Conservation (phyloP, 2,797 vertebrate species). For the Hypotaenidia philippensis region DNA sequence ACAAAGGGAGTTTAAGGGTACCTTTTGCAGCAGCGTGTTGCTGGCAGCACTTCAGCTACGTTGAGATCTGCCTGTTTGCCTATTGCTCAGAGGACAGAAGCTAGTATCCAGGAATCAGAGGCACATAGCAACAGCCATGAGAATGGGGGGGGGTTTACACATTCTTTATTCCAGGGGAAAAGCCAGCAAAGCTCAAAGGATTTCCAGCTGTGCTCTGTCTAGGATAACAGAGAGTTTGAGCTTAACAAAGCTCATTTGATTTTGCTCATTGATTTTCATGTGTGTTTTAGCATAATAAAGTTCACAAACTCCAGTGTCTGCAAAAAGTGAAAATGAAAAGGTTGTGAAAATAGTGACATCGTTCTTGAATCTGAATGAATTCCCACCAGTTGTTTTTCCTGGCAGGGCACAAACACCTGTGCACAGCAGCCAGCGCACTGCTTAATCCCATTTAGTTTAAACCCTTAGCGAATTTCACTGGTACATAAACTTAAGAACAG, state of each 20-base stretch:
- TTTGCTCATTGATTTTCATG: slow-evolving; percentile 48
- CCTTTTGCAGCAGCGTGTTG: background rate
- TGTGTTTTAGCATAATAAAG: slow-evolving; percentile 39
- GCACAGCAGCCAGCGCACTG: background rate
- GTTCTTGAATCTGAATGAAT: background rate
- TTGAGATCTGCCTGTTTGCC: background rate
- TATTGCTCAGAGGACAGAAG: background rate
- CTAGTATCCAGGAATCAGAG: background rate
- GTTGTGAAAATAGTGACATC: background rate
- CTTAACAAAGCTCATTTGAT: slow-evolving; percentile 43
- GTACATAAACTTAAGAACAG: background rate
- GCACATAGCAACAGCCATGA: background rate
- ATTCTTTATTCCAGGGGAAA: slow-evolving; percentile 41
- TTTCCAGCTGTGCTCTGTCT: slow-evolving; percentile 43
- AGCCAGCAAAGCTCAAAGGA: slow-evolving; percentile 45
- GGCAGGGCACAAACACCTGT: background rate
- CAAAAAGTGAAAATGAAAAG: slow-evolving; percentile 18
- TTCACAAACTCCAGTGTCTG: background rate
- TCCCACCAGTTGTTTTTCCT: background rate
- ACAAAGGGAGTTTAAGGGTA: background rate
- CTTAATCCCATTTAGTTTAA: background rate
- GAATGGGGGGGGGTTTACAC: background rate
- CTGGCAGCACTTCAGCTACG: background rate
- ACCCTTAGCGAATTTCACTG: background rate
- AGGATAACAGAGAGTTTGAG: slow-evolving; percentile 16